phyloP scores from a whole-genome alignment of 2,888 invertebrate genomes.

The Dryadula phaetusa region DNA sequence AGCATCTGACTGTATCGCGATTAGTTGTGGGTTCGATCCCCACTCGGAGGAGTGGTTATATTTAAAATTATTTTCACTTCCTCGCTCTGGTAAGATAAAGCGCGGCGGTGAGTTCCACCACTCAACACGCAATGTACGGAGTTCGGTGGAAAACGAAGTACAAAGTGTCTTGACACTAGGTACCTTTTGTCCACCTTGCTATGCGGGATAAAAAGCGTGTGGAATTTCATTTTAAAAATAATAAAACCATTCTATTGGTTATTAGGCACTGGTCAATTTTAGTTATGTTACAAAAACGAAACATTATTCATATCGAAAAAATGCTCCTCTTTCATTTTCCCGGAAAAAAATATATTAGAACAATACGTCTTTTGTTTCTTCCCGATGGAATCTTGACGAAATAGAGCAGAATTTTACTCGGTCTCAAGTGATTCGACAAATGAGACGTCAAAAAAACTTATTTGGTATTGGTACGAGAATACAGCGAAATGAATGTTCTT shows the following conservation, averaged over 20 bases:
- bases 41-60: no score
- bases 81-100: no score
- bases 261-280: neutral
- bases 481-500: neutral
- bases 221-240: neutral
- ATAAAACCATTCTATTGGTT: neutral
- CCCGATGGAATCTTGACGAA: slow-evolving; percentile 6
- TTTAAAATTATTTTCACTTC: no score
- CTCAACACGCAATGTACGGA: no score
- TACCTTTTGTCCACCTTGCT: no score
- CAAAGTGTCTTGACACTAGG: no score
- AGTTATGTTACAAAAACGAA: neutral
- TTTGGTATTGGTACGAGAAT: neutral
- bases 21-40: no score
- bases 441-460: slow-evolving; percentile 17
- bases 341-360: slow-evolving; percentile 5
- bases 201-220: no score
- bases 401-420: slow-evolving; percentile 15
- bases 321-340: neutral
- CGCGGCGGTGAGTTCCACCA: no score
- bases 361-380: slow-evolving; percentile 5
- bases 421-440: slow-evolving; percentile 25
- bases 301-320: slow-evolving; percentile 1
- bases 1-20: no score
- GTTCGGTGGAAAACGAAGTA: no score